Evolutionary conservation across 1,140 invertebrate genomes (phyloP), one percentile per base, ranked within the genome.

Genomic region (Pseudomyrmex flavicornis): DNA sequence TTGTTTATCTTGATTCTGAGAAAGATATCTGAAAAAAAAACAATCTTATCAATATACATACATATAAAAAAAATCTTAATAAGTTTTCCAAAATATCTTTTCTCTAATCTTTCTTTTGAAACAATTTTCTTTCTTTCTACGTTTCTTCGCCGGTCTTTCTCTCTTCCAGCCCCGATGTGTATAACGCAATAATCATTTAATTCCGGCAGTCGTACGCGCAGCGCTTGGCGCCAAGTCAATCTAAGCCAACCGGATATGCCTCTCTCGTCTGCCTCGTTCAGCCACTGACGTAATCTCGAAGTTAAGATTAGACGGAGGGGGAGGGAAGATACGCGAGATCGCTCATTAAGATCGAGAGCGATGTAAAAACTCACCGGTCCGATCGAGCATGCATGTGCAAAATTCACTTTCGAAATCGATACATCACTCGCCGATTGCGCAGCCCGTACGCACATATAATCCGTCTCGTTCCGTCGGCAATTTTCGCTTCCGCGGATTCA

Each of bases 161-260:
- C 76, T 62, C 56, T 79, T 85, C 79, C 62, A 59, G 26, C n/a
- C 61, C 61, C 69, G 85, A 77, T 83, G 66, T 86, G 90, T 91
- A 92, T 93, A 94, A 93, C 91, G 91, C 88, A 93, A 92, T 91
- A 93, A 94, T 94, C 93, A 94, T 93, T 94, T 94, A 94, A 94
- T 94, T 94, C 92, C 92, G 92, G 91, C 90, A 86, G 90, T 90
- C 90, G 88, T 92, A 93, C 92, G 91, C 91, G 91, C 91, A 91
- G 91, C 88, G 92, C 89, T 93, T 94, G 93, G 93, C 93, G 93
- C 93, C 93, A 92, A 93, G 92, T 93, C 93, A 94, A 94, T 94
- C 93, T 94, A 93, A 94, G 92, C 87, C 91, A 90, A 94, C 93
- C 93, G 93, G 93, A 94, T 94, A 93, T 94, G 92, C 93, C 92